These are phyloP conservation scores for Phoxinus phoxinus DNA, from an alignment of 2,113 vertebrate genomes.

Conservation along the genomic window DNA sequence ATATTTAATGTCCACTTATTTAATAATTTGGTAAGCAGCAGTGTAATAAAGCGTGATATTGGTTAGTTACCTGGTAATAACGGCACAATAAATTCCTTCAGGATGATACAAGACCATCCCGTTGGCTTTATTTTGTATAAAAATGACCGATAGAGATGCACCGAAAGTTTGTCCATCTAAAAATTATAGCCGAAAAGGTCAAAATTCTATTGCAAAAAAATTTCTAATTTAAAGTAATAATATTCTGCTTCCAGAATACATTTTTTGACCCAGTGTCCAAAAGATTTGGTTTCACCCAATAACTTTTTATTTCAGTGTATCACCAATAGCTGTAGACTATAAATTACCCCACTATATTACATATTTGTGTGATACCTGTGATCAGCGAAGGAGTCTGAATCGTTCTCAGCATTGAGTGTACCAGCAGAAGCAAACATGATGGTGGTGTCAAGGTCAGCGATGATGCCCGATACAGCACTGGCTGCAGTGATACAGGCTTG, in stretches of 20 bases:
- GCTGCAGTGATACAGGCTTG: constrained; percentile 98
- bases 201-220: not conserved
- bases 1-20: not conserved
- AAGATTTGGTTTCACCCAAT: not conserved
- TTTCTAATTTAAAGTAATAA: too few species aligned
- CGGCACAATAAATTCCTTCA: not conserved
- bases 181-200: not conserved
- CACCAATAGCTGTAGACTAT: not conserved
- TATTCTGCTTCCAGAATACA: too few species aligned
- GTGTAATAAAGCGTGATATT: too few species aligned
- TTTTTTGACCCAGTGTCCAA: not conserved
- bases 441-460: constrained; percentile 96
- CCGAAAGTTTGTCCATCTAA: not conserved
- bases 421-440: constrained; percentile 99
- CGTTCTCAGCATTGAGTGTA: constrained; percentile 91
- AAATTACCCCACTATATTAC: not conserved
- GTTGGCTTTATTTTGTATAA: not conserved
- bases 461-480: constrained; percentile 93
- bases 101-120: not conserved
- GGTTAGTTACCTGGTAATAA: not conserved
- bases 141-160: not conserved
- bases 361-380: constrained; percentile 81
- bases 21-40: not conserved
- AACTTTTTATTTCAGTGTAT: not conserved
- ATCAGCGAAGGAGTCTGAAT: constrained; percentile 90